Evolutionary conservation across 1,140 invertebrate species (phyloP).

Genomic region (Geopemphigus sp.): DNA sequence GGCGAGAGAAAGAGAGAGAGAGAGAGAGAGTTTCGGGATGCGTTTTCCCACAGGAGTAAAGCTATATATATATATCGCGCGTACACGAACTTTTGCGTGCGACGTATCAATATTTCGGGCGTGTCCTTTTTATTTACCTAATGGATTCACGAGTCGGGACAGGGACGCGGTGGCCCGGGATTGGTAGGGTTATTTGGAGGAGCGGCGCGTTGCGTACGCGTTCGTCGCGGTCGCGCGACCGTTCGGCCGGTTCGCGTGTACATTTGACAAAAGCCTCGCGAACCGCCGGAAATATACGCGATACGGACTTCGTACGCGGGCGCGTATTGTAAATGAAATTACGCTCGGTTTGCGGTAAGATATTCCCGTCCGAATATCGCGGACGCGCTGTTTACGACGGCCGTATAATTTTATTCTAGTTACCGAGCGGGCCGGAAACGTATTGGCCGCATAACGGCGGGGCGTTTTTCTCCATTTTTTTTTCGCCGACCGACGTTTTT

Average conservation of each 20-base stretch:
- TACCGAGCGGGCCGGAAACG: too few relatives aligned
- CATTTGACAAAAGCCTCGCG: too few relatives aligned
- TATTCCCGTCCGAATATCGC: neutral
- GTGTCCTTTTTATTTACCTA: conserved; percentile 48
- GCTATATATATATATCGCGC: too few relatives aligned
- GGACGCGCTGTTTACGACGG: neutral
- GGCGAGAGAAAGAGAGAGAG: neutral
- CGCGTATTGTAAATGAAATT: neutral
- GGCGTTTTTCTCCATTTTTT: too few relatives aligned
- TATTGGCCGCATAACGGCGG: too few relatives aligned
- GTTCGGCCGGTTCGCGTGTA: neutral
- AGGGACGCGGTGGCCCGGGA: neutral
- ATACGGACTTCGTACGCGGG: neutral
- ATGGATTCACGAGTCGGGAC: conserved; percentile 25
- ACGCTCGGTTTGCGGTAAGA: neutral
- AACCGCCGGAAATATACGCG: neutral
- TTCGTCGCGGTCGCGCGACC: conserved; percentile 21
- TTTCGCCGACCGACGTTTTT: too few relatives aligned
- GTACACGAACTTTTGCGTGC: conserved; percentile 44
- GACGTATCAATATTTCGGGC: conserved; percentile 49
- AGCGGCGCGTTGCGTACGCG: neutral
- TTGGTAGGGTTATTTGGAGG: neutral
- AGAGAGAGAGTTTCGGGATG: neutral
- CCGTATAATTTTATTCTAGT: neutral
- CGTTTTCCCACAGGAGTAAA: conserved; percentile 6